Base-by-base conservation (phyloP, 1,140 invertebrate genomes). In the Camponotus vicinus region DNA sequence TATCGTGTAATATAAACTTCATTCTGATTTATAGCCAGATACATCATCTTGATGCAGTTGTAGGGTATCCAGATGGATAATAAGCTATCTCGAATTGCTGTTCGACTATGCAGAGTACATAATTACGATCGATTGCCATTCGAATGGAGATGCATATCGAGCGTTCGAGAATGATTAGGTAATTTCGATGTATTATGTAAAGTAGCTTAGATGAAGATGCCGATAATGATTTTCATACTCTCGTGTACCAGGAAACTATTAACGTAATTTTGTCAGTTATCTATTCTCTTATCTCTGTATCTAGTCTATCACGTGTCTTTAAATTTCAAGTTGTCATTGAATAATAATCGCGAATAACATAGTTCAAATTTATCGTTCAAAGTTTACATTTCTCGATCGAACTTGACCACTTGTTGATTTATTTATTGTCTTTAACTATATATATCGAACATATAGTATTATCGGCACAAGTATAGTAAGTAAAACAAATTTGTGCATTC, bases 51-150 rank as follows among this genome's bases (percentile, higher is more conserved):
- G 45, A 37, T 69, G 21, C 4, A 79, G 55, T 79, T 67, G 66
- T 27, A 40, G 77, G 45, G 69, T 18, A 79, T 2, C 18, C 61
- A 67, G 32, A 67, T n/a, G n/a, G n/a, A 55, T 79, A 79, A 69
- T 69, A 79, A 79, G n/a, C 45, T 55, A 79, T 69, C 49, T 55
- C 63, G 32, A 79, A 79, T 79, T 79, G 67, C 45, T 69, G 63
- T 69, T 21, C 27, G 45, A 40, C 3, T 21, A 37, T 18, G 34
- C 63, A n/a, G 49, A 52, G 42, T 13, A 67, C 34, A 18, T 79
- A 79, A 69, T 21, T 69, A 45, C 45, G n/a, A 79, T 79, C 66
- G 63, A 79, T 55, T 34, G 45, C 7, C 61, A 45, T 34, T 69
- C 8, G n/a, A n/a, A 34, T 18, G 73, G 15, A 11, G 32, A 37